Evolutionary conservation across 2,797 vertebrate species (phyloP).

Genomic region (Enoplosus armatus): DNA sequence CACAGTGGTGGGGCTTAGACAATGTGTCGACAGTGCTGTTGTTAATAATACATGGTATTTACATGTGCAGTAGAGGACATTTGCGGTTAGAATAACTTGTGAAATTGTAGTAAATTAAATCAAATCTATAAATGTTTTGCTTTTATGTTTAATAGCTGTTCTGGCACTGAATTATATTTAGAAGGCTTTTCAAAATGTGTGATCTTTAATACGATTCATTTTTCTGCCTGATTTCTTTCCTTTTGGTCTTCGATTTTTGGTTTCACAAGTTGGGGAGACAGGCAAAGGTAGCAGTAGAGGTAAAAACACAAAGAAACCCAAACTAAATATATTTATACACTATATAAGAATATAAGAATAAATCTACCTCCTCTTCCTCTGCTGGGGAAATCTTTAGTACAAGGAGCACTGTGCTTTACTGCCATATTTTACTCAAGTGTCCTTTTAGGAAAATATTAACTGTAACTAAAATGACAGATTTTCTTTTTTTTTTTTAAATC

Average conservation of each 20-base stretch:
- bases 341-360: neutral
- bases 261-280: neutral
- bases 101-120: neutral
- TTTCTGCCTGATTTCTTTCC: neutral
- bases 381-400: neutral
- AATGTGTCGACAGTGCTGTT: constrained; percentile 10
- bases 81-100: neutral
- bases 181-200: neutral
- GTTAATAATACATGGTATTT: neutral
- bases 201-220: neutral
- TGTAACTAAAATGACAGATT: constrained; percentile 2
- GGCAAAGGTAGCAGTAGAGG: too few species aligned
- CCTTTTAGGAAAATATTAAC: neutral
- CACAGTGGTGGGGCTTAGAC: neutral
- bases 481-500: neutral
- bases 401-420: neutral
- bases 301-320: too few species aligned
- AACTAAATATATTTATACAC: neutral
- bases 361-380: neutral
- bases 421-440: neutral
- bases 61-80: constrained; percentile 23
- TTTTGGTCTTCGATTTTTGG: neutral
- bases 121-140: neutral
- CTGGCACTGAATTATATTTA: neutral
- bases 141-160: neutral